These are phyloP conservation scores for Nudaria mundana DNA, from an alignment of 2,888 invertebrate species.

Conservation along the genomic window DNA sequence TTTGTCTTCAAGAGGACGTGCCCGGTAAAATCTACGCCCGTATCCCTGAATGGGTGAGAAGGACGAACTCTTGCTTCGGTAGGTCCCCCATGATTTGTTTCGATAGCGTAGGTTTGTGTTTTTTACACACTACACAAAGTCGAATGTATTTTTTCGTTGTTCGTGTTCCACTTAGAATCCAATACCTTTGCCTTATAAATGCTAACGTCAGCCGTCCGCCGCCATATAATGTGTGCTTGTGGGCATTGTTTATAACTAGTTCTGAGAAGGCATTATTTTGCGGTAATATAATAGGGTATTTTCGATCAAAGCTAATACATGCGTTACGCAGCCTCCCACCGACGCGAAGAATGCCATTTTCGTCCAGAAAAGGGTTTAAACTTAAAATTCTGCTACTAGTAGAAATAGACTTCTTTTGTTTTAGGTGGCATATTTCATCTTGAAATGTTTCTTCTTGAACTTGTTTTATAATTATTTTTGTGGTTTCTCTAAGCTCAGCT, in stretches of 20 bases:
- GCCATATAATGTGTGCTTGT: conserved; percentile 8
- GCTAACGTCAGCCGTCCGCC: conserved; percentile 9
- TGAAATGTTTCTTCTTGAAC: conserved; percentile 12
- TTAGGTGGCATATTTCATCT: conserved; percentile 13
- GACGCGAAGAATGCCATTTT: too few species aligned
- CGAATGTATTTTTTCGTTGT: conserved; percentile 10
- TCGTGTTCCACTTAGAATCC: conserved; percentile 13
- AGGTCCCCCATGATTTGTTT: conserved; percentile 12
- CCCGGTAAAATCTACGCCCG: not conserved
- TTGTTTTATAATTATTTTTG: conserved; percentile 12
- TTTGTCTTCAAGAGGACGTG: conserved; percentile 7
- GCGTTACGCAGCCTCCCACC: conserved; percentile 11
- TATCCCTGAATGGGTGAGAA: too few species aligned
- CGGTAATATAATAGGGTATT: conserved; percentile 13
- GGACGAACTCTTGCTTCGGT: not conserved
- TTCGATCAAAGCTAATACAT: conserved; percentile 4
- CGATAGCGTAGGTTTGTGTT: conserved; percentile 5
- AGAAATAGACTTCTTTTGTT: conserved; percentile 7
- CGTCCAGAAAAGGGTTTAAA: conserved; percentile 18
- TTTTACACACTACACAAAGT: conserved; percentile 9
- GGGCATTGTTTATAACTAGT: conserved; percentile 10
- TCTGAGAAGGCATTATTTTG: conserved; percentile 7
- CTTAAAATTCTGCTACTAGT: conserved; percentile 12
- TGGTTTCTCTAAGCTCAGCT: conserved; percentile 10
- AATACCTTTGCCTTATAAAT: conserved; percentile 12